Percentiles rank a stretch among this genome's conserved stretches.
Conservation (phyloP, 1,140 invertebrate species). For the Drosophila pandora region DNA sequence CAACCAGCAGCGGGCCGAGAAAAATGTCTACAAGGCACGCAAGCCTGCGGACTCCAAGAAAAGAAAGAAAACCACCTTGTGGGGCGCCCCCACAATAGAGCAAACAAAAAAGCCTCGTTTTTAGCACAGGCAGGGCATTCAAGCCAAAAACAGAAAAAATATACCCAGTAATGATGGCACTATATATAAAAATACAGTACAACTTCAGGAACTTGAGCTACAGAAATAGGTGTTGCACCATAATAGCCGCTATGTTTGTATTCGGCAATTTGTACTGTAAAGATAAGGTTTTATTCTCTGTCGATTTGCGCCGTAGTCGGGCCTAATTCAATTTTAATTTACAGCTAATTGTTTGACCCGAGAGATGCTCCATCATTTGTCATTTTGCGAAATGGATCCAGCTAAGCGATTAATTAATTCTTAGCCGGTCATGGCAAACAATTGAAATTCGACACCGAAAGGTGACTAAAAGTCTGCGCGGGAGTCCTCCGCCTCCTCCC, state of each 20-base stretch:
- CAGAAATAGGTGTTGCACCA: background rate
- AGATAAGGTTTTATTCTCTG: background rate
- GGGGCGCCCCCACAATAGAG: constrained; percentile 36
- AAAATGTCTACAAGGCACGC: constrained; percentile 72
- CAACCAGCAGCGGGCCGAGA: constrained; percentile 34
- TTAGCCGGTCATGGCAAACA: constrained; percentile 16
- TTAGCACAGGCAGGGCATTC: constrained; percentile 5
- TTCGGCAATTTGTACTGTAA: background rate
- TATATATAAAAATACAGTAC: constrained; percentile 10
- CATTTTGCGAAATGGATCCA: constrained; percentile 32
- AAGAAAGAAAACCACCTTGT: constrained; percentile 45
- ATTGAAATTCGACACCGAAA: constrained; percentile 50
- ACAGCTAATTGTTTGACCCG: constrained; percentile 57
- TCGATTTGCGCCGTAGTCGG: constrained; percentile 47
- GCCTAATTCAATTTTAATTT: constrained; percentile 66
- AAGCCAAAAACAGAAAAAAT: constrained; percentile 19
- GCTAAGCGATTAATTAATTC: constrained; percentile 43
- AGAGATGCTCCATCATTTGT: constrained; percentile 41
- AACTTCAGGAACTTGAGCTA: constrained; percentile 7
- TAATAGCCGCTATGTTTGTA: background rate
- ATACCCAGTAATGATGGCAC: background rate
- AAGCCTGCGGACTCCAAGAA: constrained; percentile 44
- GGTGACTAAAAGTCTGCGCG: constrained; percentile 34
- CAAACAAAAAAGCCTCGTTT: constrained; percentile 22
- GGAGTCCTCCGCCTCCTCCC: constrained; percentile 7